These are phyloP conservation scores for Pseudocheirus occidentalis DNA, from an alignment of 2,797 vertebrate genomes.

Conservation along the genomic window DNA sequence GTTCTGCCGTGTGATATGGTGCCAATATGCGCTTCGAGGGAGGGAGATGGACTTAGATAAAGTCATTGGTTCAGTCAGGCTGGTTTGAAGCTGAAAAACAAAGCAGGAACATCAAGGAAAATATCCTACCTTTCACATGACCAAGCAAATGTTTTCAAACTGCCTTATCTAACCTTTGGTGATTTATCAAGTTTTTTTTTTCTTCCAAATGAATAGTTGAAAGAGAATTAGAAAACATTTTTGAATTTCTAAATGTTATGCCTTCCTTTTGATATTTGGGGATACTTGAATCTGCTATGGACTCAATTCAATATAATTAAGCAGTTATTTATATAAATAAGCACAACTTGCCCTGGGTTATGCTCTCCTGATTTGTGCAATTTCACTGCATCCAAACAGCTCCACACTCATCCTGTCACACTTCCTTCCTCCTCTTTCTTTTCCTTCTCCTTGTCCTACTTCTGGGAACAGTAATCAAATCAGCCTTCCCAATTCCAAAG, in stretches of 20 bases:
- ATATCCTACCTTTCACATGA: constrained; percentile 6
- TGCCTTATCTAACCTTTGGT: not conserved
- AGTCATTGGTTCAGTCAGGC: constrained; percentile 89
- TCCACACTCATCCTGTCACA: not conserved
- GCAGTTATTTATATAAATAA: not conserved
- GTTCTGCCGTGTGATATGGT: constrained; percentile 98
- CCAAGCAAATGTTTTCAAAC: not conserved
- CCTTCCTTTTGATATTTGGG: not conserved
- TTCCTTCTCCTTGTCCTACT: not conserved
- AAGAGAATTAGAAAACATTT: not conserved
- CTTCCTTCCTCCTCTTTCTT: not conserved
- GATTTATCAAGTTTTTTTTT: not conserved
- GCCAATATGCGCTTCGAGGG: constrained; percentile 98
- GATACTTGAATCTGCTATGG: not conserved
- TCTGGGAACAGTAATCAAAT: not conserved
- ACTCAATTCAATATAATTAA: not conserved
- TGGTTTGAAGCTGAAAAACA: constrained; percentile 92
- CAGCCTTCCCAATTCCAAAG: not conserved
- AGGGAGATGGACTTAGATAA: constrained; percentile 97
- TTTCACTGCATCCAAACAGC: not conserved
- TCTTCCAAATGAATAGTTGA: not conserved
- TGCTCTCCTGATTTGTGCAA: not conserved
- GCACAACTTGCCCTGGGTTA: not conserved
- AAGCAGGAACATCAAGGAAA: constrained; percentile 58
- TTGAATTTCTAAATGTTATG: not conserved